Evolutionary conservation across 2,888 invertebrate genomes (phyloP), one percentile per base, ranked within the genome.

Genomic region (Ectropis crepuscularia): DNA sequence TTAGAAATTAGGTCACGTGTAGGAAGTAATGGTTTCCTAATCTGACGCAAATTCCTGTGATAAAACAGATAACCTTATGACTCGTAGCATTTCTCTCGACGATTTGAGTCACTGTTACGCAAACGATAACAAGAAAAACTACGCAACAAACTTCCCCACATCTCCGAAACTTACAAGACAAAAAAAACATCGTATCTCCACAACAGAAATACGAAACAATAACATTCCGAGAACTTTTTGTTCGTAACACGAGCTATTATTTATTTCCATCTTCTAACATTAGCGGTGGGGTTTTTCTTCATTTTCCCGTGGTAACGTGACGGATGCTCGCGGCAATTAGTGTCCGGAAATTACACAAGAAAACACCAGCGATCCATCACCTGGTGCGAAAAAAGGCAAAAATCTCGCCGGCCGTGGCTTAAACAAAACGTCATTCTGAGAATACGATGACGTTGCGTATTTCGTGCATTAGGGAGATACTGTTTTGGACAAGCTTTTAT

Each of bases 261-360:
- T 80, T 81, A 79, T 79, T 77, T 77, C 76, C 78, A 76, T 74
- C 75, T 74, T 74, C 67, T 63, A 70, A 78, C 83, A 80, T 86
- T 80, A 81, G 68, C 75, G 67, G 58, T 39, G 67, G 71, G 73
- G 70, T 80, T 81, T 86, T 88, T 85, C 82, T 84, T 85, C 81
- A 79, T 85, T 86, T 80, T 74, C 80, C 76, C 57, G 57, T 76
- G 66, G 72, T 71, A 73, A 77, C 85, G 82, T 90, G 90, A 91
- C 90, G 89, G 90, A 90, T 89, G 88, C 89, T 83, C 77, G 76
- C 73, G 77, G 89, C 89, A 92, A 92, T 91, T 91, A 92, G 90
- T 83, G 89, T 83, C 86, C 89, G 91, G 90, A 91, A 90, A 92
- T 90, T 91, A 90, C 90, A 85, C 85, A 88, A 90, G 90, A 90